Base-by-base conservation (phyloP, 2,797 vertebrate genomes). In the Brotula barbata region DNA sequence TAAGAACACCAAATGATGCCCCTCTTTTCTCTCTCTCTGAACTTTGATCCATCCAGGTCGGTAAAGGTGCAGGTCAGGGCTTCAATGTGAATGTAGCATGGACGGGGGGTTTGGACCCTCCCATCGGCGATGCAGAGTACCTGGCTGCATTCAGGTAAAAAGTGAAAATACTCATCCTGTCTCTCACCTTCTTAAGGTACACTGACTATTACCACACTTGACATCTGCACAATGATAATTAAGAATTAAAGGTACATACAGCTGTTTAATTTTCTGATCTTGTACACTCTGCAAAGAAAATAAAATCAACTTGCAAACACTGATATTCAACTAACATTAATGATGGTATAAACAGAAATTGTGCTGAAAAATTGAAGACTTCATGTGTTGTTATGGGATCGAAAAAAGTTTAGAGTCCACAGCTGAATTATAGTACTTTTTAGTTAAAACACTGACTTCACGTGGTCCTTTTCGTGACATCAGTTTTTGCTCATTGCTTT, bases 121-220 rank as follows among this genome's bases (percentile, higher is more conserved):
- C 96, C 20, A 96, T 98, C 94, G 95, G 95, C 20, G 96, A 99
- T 43, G 91, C 95, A 0, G 96, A 99, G 74, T 99, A 99, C 80
- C 87, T 98, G 39, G 93, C 96, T 1, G 96, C 96, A 13, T 98
- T 98, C 90, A 94, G 95, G 96, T 98, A 86, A 84, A 51, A 20
- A 67, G 16, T 39, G 37, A n/a, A 39, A 39, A 16, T 39, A 46
- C 44, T 22, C 44, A 16, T 15, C 10, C 19, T 54, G 10, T 19
- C 33, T 54, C 20, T 34, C 0, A 15, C 33, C 34, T 31, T 19
- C 48, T 20, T 17, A 51, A 20, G 2, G 4, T 10, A 20, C 28
- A 51, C 31, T 31, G 14, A 16, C 31, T 42, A 3, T 21, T 28
- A 45, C 3, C 2, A 14, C n/a, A 41, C 23, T 47, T 4, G 5